These are phyloP conservation scores for Bombus cullumanus DNA, from an alignment of 1,140 invertebrate genomes.

Conservation along the genomic window DNA sequence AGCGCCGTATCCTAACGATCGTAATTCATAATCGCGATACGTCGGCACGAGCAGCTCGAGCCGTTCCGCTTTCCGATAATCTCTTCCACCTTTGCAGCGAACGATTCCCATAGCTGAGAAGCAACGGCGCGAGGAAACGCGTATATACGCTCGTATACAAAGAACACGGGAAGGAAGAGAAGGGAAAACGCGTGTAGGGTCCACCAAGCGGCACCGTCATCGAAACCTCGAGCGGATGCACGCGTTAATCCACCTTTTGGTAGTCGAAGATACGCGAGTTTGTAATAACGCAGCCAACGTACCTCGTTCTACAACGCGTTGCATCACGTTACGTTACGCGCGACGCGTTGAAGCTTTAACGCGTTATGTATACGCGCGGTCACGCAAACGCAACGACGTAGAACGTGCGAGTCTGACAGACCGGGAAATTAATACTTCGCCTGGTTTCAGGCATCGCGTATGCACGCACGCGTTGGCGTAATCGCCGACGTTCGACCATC, in stretches of 20 bases:
- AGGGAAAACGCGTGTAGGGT: too few species aligned
- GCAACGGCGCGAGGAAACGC: too few species aligned
- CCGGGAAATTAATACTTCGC: neutral
- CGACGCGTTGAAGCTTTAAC: slow-evolving; percentile 33
- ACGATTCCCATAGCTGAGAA: too few species aligned
- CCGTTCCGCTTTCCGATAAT: neutral
- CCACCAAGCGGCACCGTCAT: neutral
- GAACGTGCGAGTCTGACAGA: neutral
- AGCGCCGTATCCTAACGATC: neutral
- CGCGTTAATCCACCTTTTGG: slow-evolving; percentile 40
- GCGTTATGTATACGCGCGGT: neutral
- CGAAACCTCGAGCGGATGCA: slow-evolving; percentile 1
- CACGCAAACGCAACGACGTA: neutral
- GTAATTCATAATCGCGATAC: neutral
- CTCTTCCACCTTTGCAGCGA: neutral
- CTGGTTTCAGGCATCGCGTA: neutral
- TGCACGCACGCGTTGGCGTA: neutral
- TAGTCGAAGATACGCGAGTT: slow-evolving; percentile 33
- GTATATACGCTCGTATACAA: too few species aligned
- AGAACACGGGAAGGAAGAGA: too few species aligned
- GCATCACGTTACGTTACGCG: slow-evolving; percentile 49
- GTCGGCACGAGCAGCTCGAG: neutral
- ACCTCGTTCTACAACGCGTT: slow-evolving; percentile 30
- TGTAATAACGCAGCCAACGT: slow-evolving; percentile 21
- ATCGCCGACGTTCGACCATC: neutral